Evolutionary conservation across 2,888 invertebrate genomes (phyloP).

Genomic region (Bombyx huttoni): DNA sequence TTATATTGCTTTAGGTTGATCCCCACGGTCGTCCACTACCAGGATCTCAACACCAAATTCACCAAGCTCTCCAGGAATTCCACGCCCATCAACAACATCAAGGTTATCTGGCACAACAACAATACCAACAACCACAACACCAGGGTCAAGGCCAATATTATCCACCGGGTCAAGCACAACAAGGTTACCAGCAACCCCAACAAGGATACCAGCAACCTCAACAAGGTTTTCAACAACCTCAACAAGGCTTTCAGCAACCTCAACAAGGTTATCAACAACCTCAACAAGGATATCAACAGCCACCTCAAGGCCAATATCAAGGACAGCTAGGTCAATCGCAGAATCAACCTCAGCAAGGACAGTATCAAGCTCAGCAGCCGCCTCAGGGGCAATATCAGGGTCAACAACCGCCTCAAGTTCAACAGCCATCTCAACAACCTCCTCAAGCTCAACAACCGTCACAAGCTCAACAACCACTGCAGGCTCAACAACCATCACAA

Average conservation of each 20-base stretch:
- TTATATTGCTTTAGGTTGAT: slow-evolving; percentile 33
- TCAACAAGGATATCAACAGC: slow-evolving; percentile 8
- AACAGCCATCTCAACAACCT: slow-evolving; percentile 4
- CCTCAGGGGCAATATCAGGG: slow-evolving; percentile 9
- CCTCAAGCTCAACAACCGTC: slow-evolving; percentile 12
- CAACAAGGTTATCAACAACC: slow-evolving; percentile 10
- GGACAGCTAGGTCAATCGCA: slow-evolving; percentile 13
- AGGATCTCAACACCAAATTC: slow-evolving; percentile 51
- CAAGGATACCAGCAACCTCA: slow-evolving; percentile 4
- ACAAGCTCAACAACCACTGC: slow-evolving; percentile 7
- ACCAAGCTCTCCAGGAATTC: slow-evolving; percentile 40
- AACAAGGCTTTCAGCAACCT: slow-evolving; percentile 23
- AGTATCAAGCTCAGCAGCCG: slow-evolving; percentile 19
- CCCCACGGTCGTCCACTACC: slow-evolving; percentile 51
- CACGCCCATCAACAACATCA: slow-evolving; percentile 36
- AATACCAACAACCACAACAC: slow-evolving; percentile 20
- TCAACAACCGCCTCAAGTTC: slow-evolving; percentile 11
- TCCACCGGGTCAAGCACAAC: slow-evolving; percentile 18
- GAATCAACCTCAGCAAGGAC: slow-evolving; percentile 15
- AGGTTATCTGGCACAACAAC: slow-evolving; percentile 17
- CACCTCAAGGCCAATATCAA: slow-evolving; percentile 8
- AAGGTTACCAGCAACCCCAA: slow-evolving; percentile 13
- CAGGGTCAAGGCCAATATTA: slow-evolving; percentile 17
- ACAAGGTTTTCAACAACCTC: slow-evolving; percentile 8
- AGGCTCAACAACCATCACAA: slow-evolving; percentile 10